phyloP scores from a whole-genome alignment of 2,888 invertebrate genomes.

The Parnassius smintheus region DNA sequence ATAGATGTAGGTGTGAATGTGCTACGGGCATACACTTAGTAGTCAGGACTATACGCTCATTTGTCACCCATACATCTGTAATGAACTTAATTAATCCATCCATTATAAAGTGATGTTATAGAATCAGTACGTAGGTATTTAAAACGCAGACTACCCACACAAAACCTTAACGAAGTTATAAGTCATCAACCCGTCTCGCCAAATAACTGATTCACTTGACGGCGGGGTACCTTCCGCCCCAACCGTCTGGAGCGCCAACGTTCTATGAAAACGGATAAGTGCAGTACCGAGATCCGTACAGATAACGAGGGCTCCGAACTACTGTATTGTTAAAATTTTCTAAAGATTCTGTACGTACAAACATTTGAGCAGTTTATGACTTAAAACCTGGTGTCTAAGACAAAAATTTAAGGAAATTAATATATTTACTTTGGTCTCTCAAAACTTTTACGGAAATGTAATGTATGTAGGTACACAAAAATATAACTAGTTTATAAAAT shows the following conservation, averaged over 20 bases:
- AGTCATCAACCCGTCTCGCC: slow-evolving; percentile 22
- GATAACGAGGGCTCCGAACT: background rate
- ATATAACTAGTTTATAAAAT: no score
- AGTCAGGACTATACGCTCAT: no score
- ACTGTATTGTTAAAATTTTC: slow-evolving; percentile 5
- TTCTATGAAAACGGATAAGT: slow-evolving; percentile 18
- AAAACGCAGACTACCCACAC: background rate
- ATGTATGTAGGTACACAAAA: no score
- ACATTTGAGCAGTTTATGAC: no score
- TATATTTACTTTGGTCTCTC: no score
- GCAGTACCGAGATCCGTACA: slow-evolving; percentile 10
- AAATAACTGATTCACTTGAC: slow-evolving; percentile 23
- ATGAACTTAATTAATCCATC: no score
- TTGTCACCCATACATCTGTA: no score
- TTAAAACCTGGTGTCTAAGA: no score
- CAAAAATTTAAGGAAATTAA: no score
- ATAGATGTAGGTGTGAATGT: no score
- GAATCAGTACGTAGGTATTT: background rate
- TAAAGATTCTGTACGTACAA: background rate
- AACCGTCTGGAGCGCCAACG: slow-evolving; percentile 13
- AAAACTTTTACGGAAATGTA: no score
- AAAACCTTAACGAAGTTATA: slow-evolving; percentile 3
- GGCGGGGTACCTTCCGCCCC: slow-evolving; percentile 21
- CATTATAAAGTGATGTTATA: background rate
- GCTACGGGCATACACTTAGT: no score